A percentile compares a stretch with the other conserved stretches of the same genome.
phyloP scores from a whole-genome alignment of 2,113 vertebrate genomes.

The Oreochromis niloticus region DNA sequence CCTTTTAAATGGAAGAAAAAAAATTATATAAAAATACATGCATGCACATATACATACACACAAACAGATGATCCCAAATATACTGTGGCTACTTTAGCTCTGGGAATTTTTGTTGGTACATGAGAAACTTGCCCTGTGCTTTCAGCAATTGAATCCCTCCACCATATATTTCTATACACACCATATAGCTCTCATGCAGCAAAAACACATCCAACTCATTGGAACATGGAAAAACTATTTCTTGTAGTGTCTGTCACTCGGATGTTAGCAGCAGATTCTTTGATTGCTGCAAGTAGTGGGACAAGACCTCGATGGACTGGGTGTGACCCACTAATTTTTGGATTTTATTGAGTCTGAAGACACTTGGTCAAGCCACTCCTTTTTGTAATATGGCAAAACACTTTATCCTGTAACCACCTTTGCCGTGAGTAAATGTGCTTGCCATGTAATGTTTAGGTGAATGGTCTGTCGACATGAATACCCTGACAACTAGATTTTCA shows the following conservation, averaged over 20 bases:
- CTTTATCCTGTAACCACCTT: not conserved
- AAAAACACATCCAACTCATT: not conserved
- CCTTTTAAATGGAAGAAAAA: not conserved
- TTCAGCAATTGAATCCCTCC: constrained; percentile 7
- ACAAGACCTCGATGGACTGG: not conserved
- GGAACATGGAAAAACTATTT: not conserved
- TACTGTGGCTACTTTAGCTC: constrained; percentile 2
- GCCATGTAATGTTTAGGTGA: not conserved
- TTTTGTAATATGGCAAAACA: not conserved
- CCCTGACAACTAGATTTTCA: not conserved
- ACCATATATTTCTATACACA: not conserved
- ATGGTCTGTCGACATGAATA: not conserved
- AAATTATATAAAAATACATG: not conserved
- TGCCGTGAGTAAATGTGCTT: not conserved
- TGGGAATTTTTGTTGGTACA: not conserved
- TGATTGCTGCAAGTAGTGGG: not conserved
- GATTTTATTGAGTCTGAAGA: not conserved
- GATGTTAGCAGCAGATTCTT: not conserved
- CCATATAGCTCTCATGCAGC: not conserved
- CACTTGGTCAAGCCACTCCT: not conserved
- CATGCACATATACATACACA: not conserved
- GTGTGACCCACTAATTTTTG: not conserved
- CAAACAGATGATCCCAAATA: not conserved
- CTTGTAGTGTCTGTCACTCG: not conserved
- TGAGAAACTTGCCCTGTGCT: not conserved